phyloP scores from a whole-genome alignment of 2,888 invertebrate genomes.

The Oligia fasciuncula region DNA sequence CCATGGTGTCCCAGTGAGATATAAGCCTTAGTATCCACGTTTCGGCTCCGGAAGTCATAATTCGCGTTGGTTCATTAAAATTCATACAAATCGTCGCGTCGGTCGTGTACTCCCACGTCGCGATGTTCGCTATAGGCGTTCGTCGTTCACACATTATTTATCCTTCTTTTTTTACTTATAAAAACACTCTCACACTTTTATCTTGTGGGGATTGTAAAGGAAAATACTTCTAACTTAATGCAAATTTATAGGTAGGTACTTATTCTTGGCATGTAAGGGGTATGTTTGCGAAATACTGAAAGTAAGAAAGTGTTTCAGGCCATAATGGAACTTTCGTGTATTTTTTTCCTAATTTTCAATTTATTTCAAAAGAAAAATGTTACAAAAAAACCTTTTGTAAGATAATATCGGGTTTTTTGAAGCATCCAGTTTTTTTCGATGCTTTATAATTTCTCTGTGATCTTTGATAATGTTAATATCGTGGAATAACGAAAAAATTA shows the following conservation, averaged over 20 bases:
- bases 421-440: not conserved
- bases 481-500: not conserved
- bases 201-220: not conserved
- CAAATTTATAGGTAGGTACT: not conserved
- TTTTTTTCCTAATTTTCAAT: not conserved
- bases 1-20: too few species aligned
- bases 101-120: too few species aligned
- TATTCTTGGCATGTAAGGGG: not conserved
- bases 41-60: too few species aligned
- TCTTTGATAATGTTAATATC: not conserved
- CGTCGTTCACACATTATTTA: too few species aligned
- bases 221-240: not conserved
- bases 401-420: not conserved
- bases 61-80: too few species aligned
- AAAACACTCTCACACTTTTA: not conserved
- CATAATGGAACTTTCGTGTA: constrained; percentile 22
- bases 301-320: not conserved
- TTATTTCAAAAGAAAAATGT: not conserved
- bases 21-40: too few species aligned
- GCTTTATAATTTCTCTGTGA: not conserved
- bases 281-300: not conserved
- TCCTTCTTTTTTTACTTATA: not conserved
- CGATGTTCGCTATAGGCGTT: too few species aligned
- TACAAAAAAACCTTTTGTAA: not conserved
- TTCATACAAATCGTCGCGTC: too few species aligned